These are phyloP conservation scores for Polymixis flavicincta DNA, from an alignment of 2,888 invertebrate genomes.

Conservation along the genomic window DNA sequence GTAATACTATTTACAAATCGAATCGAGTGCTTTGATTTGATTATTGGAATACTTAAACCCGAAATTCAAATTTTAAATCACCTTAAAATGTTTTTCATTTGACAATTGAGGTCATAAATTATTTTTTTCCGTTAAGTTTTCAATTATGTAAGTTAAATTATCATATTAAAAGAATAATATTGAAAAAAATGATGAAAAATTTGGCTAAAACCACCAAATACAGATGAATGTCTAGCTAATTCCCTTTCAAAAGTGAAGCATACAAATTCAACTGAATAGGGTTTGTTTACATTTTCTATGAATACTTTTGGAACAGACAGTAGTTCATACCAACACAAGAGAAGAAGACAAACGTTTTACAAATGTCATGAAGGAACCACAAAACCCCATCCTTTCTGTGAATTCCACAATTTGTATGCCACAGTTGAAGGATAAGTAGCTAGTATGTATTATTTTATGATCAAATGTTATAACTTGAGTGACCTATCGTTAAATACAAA, in stretches of 20 bases:
- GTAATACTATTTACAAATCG: background rate
- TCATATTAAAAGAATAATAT: background rate
- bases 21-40: background rate
- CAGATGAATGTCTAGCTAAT: background rate
- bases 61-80: background rate
- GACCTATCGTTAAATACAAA: slow-evolving; percentile 37
- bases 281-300: background rate
- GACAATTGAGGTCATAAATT: background rate
- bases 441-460: slow-evolving; percentile 22
- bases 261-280: background rate
- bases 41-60: background rate
- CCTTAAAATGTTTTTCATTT: background rate
- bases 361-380: slow-evolving; percentile 1
- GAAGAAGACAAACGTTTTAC: slow-evolving; percentile 10
- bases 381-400: slow-evolving; percentile 29
- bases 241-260: background rate
- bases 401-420: slow-evolving; percentile 48
- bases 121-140: background rate
- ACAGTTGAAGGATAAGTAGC: slow-evolving; percentile 51
- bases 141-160: background rate
- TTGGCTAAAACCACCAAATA: background rate
- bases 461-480: slow-evolving; percentile 9
- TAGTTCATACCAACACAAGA: background rate
- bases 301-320: background rate
- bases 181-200: background rate